phyloP scores from a whole-genome alignment of 1,140 invertebrate species.

The Sycobia sp. region DNA sequence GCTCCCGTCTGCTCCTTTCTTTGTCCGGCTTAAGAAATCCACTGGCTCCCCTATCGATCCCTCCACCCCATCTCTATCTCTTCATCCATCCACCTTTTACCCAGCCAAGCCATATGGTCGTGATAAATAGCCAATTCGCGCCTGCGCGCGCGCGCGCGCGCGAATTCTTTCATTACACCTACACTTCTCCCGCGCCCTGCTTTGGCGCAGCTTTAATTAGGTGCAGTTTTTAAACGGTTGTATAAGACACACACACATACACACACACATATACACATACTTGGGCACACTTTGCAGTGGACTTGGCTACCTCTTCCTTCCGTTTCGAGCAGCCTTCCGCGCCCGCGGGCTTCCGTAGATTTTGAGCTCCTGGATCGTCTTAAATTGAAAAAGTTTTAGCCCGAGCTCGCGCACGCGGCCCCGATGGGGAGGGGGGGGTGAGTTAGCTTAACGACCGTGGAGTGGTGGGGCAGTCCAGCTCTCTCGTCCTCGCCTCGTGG shows the following conservation, averaged over 20 bases:
- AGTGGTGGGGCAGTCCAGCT: background rate
- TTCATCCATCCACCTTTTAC: too few species aligned
- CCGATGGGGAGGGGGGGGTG: too few species aligned
- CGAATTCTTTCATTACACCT: constrained; percentile 21
- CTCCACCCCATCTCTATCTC: too few species aligned
- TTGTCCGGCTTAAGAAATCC: background rate
- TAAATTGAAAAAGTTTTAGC: constrained; percentile 30
- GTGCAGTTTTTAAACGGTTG: constrained; percentile 18
- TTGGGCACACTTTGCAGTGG: background rate
- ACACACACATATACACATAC: too few species aligned
- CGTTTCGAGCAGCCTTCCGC: too few species aligned
- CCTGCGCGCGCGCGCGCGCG: too few species aligned
- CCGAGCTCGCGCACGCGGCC: too few species aligned
- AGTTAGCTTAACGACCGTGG: constrained; percentile 27
- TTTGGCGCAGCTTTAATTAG: constrained; percentile 27
- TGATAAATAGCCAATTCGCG: constrained; percentile 23
- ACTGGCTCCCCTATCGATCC: too few species aligned
- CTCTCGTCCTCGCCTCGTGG: background rate
- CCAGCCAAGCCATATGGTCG: background rate
- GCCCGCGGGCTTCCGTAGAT: too few species aligned
- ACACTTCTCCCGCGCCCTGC: too few species aligned
- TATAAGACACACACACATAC: too few species aligned
- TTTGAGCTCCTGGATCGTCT: constrained; percentile 8
- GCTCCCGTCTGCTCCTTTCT: background rate
- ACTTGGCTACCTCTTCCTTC: background rate